Conservation (phyloP, 2,888 invertebrate genomes). For the Branchellion lobata region DNA sequence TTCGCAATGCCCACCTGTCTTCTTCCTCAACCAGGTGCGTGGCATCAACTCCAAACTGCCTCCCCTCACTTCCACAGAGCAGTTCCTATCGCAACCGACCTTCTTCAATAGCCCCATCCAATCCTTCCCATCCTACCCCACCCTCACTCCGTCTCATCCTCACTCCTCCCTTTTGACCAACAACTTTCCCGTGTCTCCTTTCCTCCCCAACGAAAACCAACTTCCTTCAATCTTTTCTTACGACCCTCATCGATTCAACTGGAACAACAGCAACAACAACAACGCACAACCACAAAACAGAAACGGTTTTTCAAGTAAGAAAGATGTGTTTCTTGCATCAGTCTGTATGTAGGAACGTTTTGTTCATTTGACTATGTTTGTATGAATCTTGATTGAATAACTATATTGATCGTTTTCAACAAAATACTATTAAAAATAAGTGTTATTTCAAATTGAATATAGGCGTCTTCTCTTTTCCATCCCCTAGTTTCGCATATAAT, state of each 20-base stretch:
- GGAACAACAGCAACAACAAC: constrained; percentile 13
- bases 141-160: neutral
- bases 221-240: neutral
- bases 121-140: constrained; percentile 4
- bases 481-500: constrained; percentile 37
- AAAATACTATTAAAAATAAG: no score
- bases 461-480: no score
- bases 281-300: neutral
- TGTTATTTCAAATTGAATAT: no score
- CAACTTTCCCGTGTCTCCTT: neutral
- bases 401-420: no score
- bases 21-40: constrained; percentile 29
- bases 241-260: neutral
- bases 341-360: no score
- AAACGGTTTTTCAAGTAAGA: constrained; percentile 7
- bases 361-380: no score
- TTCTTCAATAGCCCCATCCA: constrained; percentile 10
- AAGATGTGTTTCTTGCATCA: no score
- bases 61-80: neutral
- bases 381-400: no score
- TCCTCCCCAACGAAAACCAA: neutral
- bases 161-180: constrained; percentile 13
- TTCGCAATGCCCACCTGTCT: neutral
- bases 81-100: neutral
- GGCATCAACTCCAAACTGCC: neutral